A percentile compares a stretch with the other conserved stretches of the same genome.
Evolutionary conservation across 2,113 vertebrate genomes (phyloP).

Genomic region (Macrotis lagotis): DNA sequence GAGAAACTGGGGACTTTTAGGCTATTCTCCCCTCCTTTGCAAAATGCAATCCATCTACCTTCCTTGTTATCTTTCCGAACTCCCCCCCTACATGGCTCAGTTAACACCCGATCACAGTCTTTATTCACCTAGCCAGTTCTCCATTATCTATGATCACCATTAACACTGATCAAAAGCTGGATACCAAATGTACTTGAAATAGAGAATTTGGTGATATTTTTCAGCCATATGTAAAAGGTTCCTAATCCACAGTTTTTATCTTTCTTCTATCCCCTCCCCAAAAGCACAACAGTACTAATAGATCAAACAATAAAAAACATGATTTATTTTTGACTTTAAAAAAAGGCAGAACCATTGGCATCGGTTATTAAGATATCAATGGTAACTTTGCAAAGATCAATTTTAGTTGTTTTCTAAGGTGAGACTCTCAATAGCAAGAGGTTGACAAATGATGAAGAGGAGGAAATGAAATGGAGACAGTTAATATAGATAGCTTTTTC

Average conservation of each 20-base stretch:
- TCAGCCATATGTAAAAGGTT: neutral
- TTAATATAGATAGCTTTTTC: neutral
- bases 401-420: neutral
- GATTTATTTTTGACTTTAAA: neutral
- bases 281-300: neutral
- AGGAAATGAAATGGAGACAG: neutral
- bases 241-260: neutral
- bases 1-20: neutral
- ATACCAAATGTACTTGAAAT: neutral
- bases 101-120: neutral
- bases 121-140: neutral
- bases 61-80: neutral
- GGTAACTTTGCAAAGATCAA: neutral
- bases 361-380: neutral
- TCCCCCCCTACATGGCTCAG: neutral
- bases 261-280: neutral
- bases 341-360: neutral
- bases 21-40: neutral
- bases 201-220: neutral
- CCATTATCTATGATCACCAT: neutral
- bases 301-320: neutral
- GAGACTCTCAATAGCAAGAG: neutral
- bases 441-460: neutral
- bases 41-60: neutral
- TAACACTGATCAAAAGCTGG: neutral